These are phyloP conservation scores for Cremastinae sp. DNA, from an alignment of 2,888 invertebrate genomes.

Conservation along the genomic window DNA sequence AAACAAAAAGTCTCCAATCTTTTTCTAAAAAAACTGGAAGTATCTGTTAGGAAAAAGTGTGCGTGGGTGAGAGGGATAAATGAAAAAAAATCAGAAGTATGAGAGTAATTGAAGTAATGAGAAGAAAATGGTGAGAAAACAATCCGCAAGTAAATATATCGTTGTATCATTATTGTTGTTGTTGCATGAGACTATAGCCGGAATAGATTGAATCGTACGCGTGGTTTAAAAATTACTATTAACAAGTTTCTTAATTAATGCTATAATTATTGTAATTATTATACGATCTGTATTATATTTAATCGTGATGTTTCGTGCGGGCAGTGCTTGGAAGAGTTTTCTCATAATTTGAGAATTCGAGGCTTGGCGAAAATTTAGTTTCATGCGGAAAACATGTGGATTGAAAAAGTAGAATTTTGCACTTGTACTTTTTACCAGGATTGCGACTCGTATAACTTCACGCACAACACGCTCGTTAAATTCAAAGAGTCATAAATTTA, in stretches of 20 bases:
- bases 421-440: conserved; percentile 4
- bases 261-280: conserved; percentile 76
- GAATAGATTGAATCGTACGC: conserved; percentile 77
- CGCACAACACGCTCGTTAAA: too few relatives aligned
- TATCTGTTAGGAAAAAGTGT: conserved; percentile 57
- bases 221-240: conserved; percentile 76
- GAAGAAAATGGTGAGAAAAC: conserved; percentile 50
- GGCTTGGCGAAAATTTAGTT: not conserved
- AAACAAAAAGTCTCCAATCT: conserved; percentile 66
- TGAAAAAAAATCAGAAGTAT: conserved; percentile 58
- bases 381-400: not conserved
- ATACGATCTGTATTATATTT: conserved; percentile 76
- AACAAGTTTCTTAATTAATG: conserved; percentile 77
- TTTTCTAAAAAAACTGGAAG: conserved; percentile 65
- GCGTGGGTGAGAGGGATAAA: conserved; percentile 64
- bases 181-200: conserved; percentile 77
- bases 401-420: not conserved
- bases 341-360: conserved; percentile 65
- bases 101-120: conserved; percentile 41
- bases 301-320: conserved; percentile 75
- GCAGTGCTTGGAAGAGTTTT: conserved; percentile 74
- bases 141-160: conserved; percentile 75
- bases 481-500: too few relatives aligned
- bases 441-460: not conserved
- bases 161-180: conserved; percentile 77